Conservation (phyloP, 2,113 vertebrate species). For the Lepisosteus osseus region DNA sequence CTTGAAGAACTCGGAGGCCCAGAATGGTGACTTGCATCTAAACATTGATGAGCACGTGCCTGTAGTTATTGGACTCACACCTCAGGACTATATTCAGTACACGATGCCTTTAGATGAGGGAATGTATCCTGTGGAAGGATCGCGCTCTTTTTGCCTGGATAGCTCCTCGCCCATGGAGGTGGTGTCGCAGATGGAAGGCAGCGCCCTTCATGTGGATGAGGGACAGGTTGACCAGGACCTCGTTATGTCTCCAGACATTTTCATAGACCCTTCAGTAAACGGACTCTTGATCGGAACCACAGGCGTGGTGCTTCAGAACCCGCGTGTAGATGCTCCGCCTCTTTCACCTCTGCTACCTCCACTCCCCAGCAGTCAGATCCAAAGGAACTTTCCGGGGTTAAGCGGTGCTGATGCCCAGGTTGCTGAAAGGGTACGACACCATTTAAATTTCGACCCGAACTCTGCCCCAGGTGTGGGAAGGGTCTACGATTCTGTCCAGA, state of each 20-base stretch:
- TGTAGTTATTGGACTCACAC: constrained; percentile 90
- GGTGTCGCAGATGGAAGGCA: constrained; percentile 71
- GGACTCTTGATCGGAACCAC: constrained; percentile 81
- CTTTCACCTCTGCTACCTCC: constrained; percentile 91
- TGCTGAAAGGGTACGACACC: constrained; percentile 85
- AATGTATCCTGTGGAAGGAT: constrained; percentile 88
- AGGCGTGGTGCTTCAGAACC: constrained; percentile 81
- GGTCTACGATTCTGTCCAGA: constrained; percentile 93
- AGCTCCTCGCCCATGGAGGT: constrained; percentile 91
- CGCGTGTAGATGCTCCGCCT: constrained; percentile 75
- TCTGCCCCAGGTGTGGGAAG: constrained; percentile 88
- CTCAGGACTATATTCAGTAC: constrained; percentile 98
- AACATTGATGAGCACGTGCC: constrained; percentile 93
- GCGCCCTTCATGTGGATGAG: constrained; percentile 73
- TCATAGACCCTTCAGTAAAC: constrained; percentile 81
- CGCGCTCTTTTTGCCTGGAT: constrained; percentile 85
- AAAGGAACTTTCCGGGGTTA: constrained; percentile 82
- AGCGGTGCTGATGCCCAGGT: constrained; percentile 77
- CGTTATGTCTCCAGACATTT: constrained; percentile 77
- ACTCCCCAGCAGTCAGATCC: constrained; percentile 76
- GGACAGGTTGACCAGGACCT: constrained; percentile 74
- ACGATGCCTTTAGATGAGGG: constrained; percentile 99
- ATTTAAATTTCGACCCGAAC: constrained; percentile 93
- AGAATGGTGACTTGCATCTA: constrained; percentile 81
- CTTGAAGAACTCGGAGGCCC: constrained; percentile 78